Evolutionary conservation across 2,888 invertebrate genomes (phyloP), one percentile per base, ranked within the genome.

Genomic region (Netelia virgata): DNA sequence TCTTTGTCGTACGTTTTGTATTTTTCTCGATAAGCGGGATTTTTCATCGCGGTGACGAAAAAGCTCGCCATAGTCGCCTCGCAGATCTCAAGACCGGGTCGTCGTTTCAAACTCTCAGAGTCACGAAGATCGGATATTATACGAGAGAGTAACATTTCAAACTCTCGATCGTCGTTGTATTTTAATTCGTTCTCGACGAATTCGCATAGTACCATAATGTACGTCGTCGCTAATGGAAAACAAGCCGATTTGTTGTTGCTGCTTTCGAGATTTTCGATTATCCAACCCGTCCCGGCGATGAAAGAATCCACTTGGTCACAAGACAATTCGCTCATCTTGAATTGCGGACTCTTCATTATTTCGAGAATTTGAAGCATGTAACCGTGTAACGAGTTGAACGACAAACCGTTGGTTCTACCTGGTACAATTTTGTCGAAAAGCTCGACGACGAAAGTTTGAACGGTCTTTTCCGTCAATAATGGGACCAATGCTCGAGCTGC

Each of bases 401-500:
- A 86, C 3, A 59, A 61, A 66, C 47, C 64, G 64, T 86, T 86
- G 5, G 74, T 16, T 18, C 78, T 66, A 3, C 66, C 73, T n/a
- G 28, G 59, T 6, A 88, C 75, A 47, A 94, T 89, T 75, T 88
- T 85, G n/a, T 89, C 86, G 73, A 94, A 88, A 50, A 95, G 90
- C 64, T 92, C 90, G 28, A 87, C 79, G 8, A 94, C 84, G 43
- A 92, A 89, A 36, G 85, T 78, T 0, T 88, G 70, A 28, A 90
- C 89, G 47, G 91, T 91, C 68, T 93, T 92, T 80, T 93, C 93
- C 1, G 94, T 94, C 47, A 96, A 94, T 80, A 97, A 93, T 23
- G 96, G 95, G 20, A 95, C 95, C 41, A 96, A 94, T 1, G 97
- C 97, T 90, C 95, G 95, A 0, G 97, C 97, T 1, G 97, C 96